These are phyloP conservation scores for Ctenoplectra terminalis DNA, from an alignment of 1,140 invertebrate species.

Conservation along the genomic window DNA sequence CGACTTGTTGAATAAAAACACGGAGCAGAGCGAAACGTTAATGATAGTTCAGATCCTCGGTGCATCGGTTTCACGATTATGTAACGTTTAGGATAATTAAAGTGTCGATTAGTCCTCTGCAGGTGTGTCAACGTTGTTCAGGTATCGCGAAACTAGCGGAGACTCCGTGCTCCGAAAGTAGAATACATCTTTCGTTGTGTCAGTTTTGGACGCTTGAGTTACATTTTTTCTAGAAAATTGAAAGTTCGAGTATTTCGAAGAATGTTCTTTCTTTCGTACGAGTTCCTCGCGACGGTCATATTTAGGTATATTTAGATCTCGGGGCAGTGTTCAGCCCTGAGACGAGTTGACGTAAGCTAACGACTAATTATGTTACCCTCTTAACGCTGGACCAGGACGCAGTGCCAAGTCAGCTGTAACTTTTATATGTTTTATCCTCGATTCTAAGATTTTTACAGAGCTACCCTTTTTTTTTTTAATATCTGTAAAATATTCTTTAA, in stretches of 20 bases:
- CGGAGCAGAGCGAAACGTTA: neutral
- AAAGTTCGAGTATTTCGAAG: neutral
- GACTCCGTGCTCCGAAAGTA: too few relatives aligned
- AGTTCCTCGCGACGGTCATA: constrained; percentile 1
- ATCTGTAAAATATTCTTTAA: too few relatives aligned
- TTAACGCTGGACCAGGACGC: constrained; percentile 19
- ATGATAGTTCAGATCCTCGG: neutral
- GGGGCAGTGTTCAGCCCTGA: constrained; percentile 43
- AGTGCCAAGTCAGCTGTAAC: constrained; percentile 49
- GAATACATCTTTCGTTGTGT: neutral
- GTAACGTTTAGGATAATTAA: constrained; percentile 30
- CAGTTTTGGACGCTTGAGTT: neutral
- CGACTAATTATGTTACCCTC: constrained; percentile 61
- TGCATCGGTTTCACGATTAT: constrained; percentile 3
- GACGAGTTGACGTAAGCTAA: constrained; percentile 52
- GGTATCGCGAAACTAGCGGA: neutral
- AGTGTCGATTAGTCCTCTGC: constrained; percentile 23
- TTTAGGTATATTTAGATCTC: constrained; percentile 43
- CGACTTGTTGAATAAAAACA: neutral
- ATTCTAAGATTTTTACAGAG: too few relatives aligned
- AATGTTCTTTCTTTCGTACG: neutral
- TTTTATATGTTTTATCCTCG: too few relatives aligned
- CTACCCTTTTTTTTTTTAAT: too few relatives aligned
- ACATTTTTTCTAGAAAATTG: neutral
- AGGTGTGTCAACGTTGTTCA: constrained; percentile 23